A percentile compares a stretch with the other conserved stretches of the same genome.
Conservation (phyloP, 2,797 vertebrate genomes). For the Tragopan temminckii region DNA sequence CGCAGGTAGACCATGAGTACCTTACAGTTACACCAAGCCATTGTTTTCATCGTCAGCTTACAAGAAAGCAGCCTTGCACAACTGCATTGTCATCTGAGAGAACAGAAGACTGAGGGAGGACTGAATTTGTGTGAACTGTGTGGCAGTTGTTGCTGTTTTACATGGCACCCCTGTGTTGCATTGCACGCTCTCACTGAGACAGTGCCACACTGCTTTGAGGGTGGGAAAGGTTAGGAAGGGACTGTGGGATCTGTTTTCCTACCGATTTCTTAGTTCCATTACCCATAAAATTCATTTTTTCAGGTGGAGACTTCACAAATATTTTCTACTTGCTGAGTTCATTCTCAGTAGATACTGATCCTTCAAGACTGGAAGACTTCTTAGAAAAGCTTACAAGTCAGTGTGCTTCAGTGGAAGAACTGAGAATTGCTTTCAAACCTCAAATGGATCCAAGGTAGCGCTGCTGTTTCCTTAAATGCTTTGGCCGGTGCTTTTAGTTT, state of each 20-base stretch:
- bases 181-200: neutral
- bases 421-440: slow-evolving; percentile 89
- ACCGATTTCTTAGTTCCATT: neutral
- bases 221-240: neutral
- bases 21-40: neutral
- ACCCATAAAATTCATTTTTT: neutral
- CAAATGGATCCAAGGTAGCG: slow-evolving; percentile 94
- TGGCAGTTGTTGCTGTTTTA: neutral
- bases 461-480: neutral
- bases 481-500: neutral
- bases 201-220: neutral
- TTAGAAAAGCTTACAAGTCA: slow-evolving; percentile 82
- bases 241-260: neutral
- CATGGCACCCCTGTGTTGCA: neutral
- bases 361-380: slow-evolving; percentile 77
- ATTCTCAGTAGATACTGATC: slow-evolving; percentile 76
- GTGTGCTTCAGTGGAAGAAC: slow-evolving; percentile 92
- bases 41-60: neutral
- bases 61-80: neutral
- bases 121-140: neutral
- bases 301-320: slow-evolving; percentile 97
- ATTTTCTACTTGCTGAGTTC: slow-evolving; percentile 90
- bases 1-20: neutral
- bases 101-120: neutral
- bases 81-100: neutral